These are phyloP conservation scores for Xyliphius kryptos DNA, from an alignment of 2,113 vertebrate genomes.

Conservation along the genomic window DNA sequence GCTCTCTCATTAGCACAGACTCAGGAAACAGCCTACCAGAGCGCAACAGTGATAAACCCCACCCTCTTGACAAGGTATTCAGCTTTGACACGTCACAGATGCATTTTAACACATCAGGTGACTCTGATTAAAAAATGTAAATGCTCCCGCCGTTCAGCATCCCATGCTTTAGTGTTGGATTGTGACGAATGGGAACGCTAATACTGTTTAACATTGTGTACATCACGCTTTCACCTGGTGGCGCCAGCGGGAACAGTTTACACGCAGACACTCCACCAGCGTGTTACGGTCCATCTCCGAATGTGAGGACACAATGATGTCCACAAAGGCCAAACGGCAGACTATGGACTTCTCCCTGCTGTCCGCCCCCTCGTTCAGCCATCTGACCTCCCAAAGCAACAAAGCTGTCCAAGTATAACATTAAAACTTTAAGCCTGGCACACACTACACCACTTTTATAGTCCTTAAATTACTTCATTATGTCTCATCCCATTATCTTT, in stretches of 20 bases:
- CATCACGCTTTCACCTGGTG: conserved; percentile 56
- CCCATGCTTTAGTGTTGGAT: too few species aligned
- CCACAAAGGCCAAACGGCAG: conserved; percentile 69
- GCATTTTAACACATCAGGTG: too few species aligned
- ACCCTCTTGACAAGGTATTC: conserved; percentile 89
- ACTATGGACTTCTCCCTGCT: conserved; percentile 91
- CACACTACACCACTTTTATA: background rate
- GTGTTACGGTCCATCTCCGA: conserved; percentile 60
- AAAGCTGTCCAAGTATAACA: conserved; percentile 63
- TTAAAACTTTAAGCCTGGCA: too few species aligned
- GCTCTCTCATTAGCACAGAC: conserved; percentile 93
- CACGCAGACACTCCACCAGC: conserved; percentile 78
- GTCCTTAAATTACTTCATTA: background rate
- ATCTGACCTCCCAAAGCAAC: conserved; percentile 57
- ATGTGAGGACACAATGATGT: conserved; percentile 62
- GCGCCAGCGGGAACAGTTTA: conserved; percentile 72
- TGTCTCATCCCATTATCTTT: too few species aligned
- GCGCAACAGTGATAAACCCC: conserved; percentile 79
- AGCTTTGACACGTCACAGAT: background rate
- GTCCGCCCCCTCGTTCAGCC: conserved; percentile 65
- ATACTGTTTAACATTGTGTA: too few species aligned
- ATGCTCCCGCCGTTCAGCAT: too few species aligned
- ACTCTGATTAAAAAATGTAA: too few species aligned
- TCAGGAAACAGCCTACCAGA: conserved; percentile 85
- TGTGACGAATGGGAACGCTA: too few species aligned